Conservation (phyloP, 2,113 vertebrate genomes). For the Lamprotornis superbus region DNA sequence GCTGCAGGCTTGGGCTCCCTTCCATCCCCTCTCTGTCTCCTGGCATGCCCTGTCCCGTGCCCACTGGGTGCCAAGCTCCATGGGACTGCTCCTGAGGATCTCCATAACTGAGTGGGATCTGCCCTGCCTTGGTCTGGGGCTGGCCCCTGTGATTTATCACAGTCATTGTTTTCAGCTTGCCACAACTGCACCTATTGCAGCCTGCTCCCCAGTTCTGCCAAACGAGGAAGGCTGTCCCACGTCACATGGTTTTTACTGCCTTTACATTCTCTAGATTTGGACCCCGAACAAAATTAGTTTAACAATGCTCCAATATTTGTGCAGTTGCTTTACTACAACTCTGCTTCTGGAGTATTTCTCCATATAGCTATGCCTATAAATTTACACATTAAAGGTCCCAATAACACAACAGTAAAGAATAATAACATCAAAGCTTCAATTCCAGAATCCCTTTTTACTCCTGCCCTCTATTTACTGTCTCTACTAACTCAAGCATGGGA, state of each 20-base stretch:
- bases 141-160: background rate
- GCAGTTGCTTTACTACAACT: background rate
- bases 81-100: fast-evolving
- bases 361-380: background rate
- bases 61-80: background rate
- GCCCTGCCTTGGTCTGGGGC: fast-evolving
- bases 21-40: background rate
- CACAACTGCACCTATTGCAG: background rate
- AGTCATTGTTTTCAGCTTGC: background rate
- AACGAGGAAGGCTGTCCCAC: background rate
- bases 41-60: fast-evolving
- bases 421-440: background rate
- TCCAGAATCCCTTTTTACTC: background rate
- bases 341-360: background rate
- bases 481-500: background rate
- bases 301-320: background rate
- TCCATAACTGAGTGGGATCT: background rate
- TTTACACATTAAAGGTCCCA: background rate
- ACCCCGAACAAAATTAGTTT: background rate
- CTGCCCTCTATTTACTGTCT: background rate
- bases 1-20: background rate
- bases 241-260: background rate
- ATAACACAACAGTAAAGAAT: background rate
- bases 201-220: background rate
- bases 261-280: background rate